Conservation (phyloP, 2,113 vertebrate genomes). For the Crotalus helleri region DNA sequence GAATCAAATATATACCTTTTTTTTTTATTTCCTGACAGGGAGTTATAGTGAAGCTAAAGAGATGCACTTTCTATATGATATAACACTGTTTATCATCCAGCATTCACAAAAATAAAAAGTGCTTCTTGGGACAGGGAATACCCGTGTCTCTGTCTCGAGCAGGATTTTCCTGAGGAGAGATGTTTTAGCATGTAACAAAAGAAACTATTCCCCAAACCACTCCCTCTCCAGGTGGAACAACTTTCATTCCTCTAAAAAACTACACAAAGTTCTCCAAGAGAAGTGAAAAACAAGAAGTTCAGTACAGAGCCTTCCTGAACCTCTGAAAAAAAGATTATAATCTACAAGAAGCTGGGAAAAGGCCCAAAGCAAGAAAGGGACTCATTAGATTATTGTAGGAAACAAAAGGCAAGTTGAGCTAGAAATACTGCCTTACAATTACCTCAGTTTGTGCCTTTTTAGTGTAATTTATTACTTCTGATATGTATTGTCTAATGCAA, state of each 20-base stretch:
- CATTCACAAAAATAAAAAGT: not conserved
- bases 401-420: not conserved
- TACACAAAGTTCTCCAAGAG: not conserved
- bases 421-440: not conserved
- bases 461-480: not conserved
- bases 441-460: not conserved
- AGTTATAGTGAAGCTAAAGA: not conserved
- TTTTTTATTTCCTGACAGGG: no score
- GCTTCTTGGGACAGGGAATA: not conserved
- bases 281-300: not conserved
- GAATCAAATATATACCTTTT: not conserved
- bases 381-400: not conserved
- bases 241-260: not conserved
- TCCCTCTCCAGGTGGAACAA: not conserved
- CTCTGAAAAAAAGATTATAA: not conserved
- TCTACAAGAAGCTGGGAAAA: not conserved
- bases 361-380: not conserved
- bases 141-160: not conserved
- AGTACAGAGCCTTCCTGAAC: not conserved
- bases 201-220: not conserved
- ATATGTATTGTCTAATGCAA: not conserved
- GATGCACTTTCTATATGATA: not conserved
- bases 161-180: not conserved
- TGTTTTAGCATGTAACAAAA: not conserved
- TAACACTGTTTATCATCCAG: not conserved